phyloP scores from a whole-genome alignment of 2,113 vertebrate species.

The Serilophus lunatus region DNA sequence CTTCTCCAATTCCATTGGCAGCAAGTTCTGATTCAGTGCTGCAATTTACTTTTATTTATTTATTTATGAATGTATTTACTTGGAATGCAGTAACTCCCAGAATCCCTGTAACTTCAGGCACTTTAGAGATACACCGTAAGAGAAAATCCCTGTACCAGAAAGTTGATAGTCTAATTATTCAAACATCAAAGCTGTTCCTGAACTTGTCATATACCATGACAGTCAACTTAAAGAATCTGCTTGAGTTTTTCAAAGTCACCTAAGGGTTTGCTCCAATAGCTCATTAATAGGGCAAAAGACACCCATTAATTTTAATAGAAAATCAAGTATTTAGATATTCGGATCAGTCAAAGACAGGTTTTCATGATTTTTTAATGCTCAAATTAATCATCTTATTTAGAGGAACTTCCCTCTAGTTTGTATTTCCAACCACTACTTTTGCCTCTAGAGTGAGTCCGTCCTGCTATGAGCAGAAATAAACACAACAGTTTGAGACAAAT shows the following conservation, averaged over 20 bases:
- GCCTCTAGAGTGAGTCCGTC: not conserved
- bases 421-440: not conserved
- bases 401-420: constrained; percentile 5
- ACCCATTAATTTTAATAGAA: constrained; percentile 53
- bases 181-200: constrained; percentile 48
- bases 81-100: not conserved
- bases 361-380: constrained; percentile 31
- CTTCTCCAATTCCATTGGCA: not conserved
- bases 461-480: not conserved
- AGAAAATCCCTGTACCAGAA: not conserved
- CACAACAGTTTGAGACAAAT: not conserved
- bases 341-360: not conserved
- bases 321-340: constrained; percentile 37
- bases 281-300: constrained; percentile 47
- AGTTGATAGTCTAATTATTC: constrained; percentile 40
- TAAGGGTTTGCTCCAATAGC: constrained; percentile 44
- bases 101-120: not conserved
- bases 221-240: constrained; percentile 26
- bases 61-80: not conserved
- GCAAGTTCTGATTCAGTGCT: not conserved
- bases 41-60: not conserved
- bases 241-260: constrained; percentile 33
- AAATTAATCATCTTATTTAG: constrained; percentile 38
- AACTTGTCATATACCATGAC: constrained; percentile 7
- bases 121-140: not conserved